Percentiles rank a stretch among this genome's conserved stretches.
Evolutionary conservation across 2,113 vertebrate genomes (phyloP).

Genomic region (Odontesthes bonariensis): DNA sequence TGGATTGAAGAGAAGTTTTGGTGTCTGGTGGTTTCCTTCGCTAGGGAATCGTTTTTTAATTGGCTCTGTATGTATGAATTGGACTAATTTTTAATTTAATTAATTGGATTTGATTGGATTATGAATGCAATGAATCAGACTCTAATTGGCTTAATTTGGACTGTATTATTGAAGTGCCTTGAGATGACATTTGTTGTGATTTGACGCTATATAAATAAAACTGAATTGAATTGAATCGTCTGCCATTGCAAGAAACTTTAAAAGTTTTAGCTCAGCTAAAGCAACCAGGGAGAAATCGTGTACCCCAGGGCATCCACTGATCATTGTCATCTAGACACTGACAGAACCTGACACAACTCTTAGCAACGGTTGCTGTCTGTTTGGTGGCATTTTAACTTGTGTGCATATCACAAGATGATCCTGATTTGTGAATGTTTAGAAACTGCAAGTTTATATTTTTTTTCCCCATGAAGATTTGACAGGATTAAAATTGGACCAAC

Average conservation of each 20-base stretch:
- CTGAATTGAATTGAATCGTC: background rate
- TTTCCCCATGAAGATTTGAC: background rate
- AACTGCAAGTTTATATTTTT: too few species aligned
- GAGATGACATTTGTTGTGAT: too few species aligned
- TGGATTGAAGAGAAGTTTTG: too few species aligned
- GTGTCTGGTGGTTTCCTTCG: too few species aligned
- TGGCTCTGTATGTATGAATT: too few species aligned
- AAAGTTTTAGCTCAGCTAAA: constrained; percentile 1
- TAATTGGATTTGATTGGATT: too few species aligned
- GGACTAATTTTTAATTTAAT: too few species aligned
- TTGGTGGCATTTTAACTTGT: background rate
- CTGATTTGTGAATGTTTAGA: background rate
- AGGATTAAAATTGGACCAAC: background rate
- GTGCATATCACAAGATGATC: background rate
- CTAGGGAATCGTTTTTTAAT: too few species aligned
- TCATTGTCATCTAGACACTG: background rate
- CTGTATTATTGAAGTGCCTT: too few species aligned
- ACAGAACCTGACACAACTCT: background rate
- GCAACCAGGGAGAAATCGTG: background rate
- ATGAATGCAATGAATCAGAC: too few species aligned
- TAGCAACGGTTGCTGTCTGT: background rate
- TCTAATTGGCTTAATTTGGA: too few species aligned
- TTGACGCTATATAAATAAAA: too few species aligned
- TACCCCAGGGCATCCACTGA: background rate
- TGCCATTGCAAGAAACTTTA: background rate